Conservation (phyloP, 2,888 invertebrate genomes). For the Litoditis marina region DNA sequence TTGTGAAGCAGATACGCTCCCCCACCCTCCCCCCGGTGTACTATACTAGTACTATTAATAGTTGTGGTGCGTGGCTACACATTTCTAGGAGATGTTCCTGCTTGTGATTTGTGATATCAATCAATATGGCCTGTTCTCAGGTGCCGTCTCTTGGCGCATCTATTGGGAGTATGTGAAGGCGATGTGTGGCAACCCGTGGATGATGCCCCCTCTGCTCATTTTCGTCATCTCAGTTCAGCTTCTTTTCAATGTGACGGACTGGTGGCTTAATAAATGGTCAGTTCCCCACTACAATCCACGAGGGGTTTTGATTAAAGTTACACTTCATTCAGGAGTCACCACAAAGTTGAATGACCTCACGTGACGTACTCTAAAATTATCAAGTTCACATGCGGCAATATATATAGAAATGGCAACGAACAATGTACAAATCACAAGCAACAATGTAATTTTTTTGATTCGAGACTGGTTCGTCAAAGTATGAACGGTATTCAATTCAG, state of each 20-base stretch:
- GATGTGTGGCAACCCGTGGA: constrained; percentile 65
- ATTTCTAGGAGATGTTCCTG: too few relatives aligned
- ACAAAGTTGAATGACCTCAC: too few relatives aligned
- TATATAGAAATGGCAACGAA: too few relatives aligned
- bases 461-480: background rate
- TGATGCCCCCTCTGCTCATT: constrained; percentile 65
- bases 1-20: too few relatives aligned
- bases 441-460: background rate
- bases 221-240: constrained; percentile 72
- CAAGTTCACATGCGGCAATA: too few relatives aligned
- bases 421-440: too few relatives aligned
- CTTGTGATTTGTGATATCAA: too few relatives aligned
- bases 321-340: too few relatives aligned
- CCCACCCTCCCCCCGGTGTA: background rate
- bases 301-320: too few relatives aligned
- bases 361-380: too few relatives aligned
- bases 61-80: too few relatives aligned
- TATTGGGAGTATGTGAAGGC: constrained; percentile 74
- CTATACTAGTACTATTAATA: too few relatives aligned
- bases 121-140: constrained; percentile 1
- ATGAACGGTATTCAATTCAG: constrained; percentile 25
- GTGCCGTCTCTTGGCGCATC: constrained; percentile 67
- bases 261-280: constrained; percentile 77
- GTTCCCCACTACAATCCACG: background rate
- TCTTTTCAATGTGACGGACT: constrained; percentile 73